Evolutionary conservation across 2,888 invertebrate genomes (phyloP), one percentile per base, ranked within the genome.

Genomic region (Peribatodes rhomboidaria): DNA sequence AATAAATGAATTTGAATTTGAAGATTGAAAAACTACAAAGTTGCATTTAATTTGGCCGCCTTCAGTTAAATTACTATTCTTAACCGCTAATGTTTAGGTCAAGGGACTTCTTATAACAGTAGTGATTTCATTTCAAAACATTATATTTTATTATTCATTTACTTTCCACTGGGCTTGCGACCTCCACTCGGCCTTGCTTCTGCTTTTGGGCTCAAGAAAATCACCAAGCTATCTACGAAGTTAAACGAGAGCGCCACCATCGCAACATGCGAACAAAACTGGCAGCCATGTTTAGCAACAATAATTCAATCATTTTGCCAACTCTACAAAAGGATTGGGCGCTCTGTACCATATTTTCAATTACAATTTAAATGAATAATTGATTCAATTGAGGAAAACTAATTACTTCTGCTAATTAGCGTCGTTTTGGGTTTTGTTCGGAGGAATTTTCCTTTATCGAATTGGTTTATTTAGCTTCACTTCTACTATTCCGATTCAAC

Each of bases 111-210:
- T 33, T 52, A 13, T 50, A 50, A 50, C 20, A 35, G 8, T 11
- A 18, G 50, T 50, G 37, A 56, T 37, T 20, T 37, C 18, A 42
- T 50, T 50, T 52, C 18, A 39, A 44, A 50, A 56, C 41, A 56
- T 42, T 55, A 41, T 33, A 49, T 44, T 55, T 50, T 33, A 49
- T 44, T 44, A 33, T 47, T 55, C 70, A 61, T 54, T 74, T 69
- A 76, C 77, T 80, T 76, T 81, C 77, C 73, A 73, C 70, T 50
- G 18, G 13, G 33, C 9, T 14, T 18, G 37, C 54, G 65, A 42
- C 70, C 73, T 70, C 70, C 53, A 10, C 18, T 55, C 67, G 67
- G 67, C 76, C 76, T 78, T 75, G 76, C 62, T 57, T 49, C 59
- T 61, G 64, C 47, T 44, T 27, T 41, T 58, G 47, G 10, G 52